A percentile compares a stretch with the other conserved stretches of the same genome.
Evolutionary conservation across 2,797 vertebrate species (phyloP).

Genomic region (Esox lucius): DNA sequence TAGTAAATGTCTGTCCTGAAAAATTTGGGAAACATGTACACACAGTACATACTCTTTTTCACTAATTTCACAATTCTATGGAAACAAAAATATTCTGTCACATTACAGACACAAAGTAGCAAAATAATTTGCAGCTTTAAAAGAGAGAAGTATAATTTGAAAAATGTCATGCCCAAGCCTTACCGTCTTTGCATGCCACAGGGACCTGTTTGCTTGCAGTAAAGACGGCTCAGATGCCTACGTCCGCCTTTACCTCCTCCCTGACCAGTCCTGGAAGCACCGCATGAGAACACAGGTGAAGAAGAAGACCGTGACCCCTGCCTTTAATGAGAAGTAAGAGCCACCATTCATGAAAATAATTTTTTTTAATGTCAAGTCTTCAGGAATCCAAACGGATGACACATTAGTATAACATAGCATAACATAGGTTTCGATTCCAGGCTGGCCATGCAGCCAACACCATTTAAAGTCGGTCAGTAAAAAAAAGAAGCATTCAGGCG

Average conservation of each 20-base stretch:
- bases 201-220: constrained; percentile 82
- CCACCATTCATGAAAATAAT: not conserved
- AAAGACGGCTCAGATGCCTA: constrained; percentile 87
- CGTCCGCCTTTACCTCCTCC: constrained; percentile 90
- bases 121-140: too few relatives aligned
- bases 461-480: not conserved
- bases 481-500: not conserved
- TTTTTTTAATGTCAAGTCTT: too few relatives aligned
- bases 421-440: not conserved
- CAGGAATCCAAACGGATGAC: not conserved
- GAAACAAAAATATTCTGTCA: not conserved
- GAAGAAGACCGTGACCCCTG: constrained; percentile 83
- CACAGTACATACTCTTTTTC: not conserved
- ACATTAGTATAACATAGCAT: not conserved
- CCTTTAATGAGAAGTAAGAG: constrained; percentile 87
- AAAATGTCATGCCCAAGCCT: not conserved
- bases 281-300: constrained; percentile 87
- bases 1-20: too few relatives aligned
- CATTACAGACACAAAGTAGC: too few relatives aligned
- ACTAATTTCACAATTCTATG: not conserved
- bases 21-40: not conserved
- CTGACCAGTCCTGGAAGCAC: constrained; percentile 86
- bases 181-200: constrained; percentile 46
- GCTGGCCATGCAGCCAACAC: not conserved
- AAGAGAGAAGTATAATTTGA: too few relatives aligned